Base-by-base conservation (phyloP, 2,888 invertebrate species). In the Zaprionus lineosus region DNA sequence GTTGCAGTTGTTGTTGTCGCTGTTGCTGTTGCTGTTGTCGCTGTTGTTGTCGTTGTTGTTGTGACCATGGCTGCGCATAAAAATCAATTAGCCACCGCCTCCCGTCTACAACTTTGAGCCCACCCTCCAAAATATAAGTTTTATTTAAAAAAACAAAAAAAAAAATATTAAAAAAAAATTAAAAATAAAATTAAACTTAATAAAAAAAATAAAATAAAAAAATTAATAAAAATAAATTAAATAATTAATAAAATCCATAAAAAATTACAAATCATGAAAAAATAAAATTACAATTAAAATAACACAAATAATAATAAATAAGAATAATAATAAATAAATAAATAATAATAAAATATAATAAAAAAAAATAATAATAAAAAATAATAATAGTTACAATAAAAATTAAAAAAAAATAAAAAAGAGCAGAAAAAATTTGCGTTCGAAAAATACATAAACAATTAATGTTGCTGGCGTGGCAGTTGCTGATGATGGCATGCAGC, bases 401-500 rank as follows among this genome's bases (percentile, higher is more conserved):
- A 11, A 29, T 14, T 16, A n/a, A 16, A 29, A 15, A 29, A 14
- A 14, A 12, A 51, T 26, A 40, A 34, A 18, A 48, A 43, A 19
- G 11, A 15, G 21, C 46, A 43, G 33, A 51, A 40, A 36, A 50
- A 65, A 57, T 70, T 43, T 52, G 52, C 26, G 36, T 55, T 48
- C 29, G 7, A 46, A 21, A 58, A 56, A 66, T 56, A 60, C 59
- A 69, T 57, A 59, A 74, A 74, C 76, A 77, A 78, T 76, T 79
- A 74, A 72, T 74, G 66, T 63, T 69, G 66, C 57, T 64, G 68
- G 36, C 51, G 50, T 28, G 51, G 58, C 18, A 28, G 52, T 44
- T 64, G 69, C 46, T 26, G 76, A 48, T 81, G 75, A 75, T 76
- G 74, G 74, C 82, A 69, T 66, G 76, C 79, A 60, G 64, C 86